Base-by-base conservation (phyloP, 2,888 invertebrate genomes). In the Eupithecia inturbata region DNA sequence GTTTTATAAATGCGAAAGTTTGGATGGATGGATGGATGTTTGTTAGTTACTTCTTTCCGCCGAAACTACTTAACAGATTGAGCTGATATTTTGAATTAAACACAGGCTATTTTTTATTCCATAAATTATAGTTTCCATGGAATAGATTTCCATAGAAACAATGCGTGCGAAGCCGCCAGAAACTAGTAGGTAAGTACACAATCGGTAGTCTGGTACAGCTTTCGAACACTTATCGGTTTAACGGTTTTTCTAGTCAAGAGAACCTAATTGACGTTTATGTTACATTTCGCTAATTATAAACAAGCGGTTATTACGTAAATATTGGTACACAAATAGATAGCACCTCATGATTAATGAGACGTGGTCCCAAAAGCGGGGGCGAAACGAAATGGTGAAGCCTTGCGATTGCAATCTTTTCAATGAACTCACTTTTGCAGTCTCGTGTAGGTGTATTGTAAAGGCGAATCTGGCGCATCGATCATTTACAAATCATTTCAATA, bases 371-470 rank as follows among this genome's bases (percentile, higher is more conserved):
- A 78, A 80, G 91, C 88, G 92, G 92, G 89, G 92, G 92, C 91
- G 90, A 87, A 87, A 90, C 86, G 89, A 92, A 92, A 91, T 90
- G 88, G 87, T 85, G 82, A 84, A 82, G 83, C 82, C 81, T 82
- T 74, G 82, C 82, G 90, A 89, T 91, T 89, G 86, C 85, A 82
- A 89, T 91, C 89, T 90, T 88, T 90, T 87, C 89, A 89, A 87
- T 89, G 87, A 89, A 88, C 87, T 85, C 85, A 82, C 84, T 88
- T 86, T 85, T 85, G 87, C 82, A 84, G 81, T 79, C 75, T 76
- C 72, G 75, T 79, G 90, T 88, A 84, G 89, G 89, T 81, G 88
- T 82, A 71, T 68, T 76, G 36, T 71, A 69, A 60, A 68, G 67
- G 33, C 68, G 74, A 76, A 79, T 78, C 75, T 68, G 69, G 22